These are phyloP conservation scores for Trachymyrmex cornetzi DNA, from an alignment of 1,140 invertebrate species.

Conservation along the genomic window DNA sequence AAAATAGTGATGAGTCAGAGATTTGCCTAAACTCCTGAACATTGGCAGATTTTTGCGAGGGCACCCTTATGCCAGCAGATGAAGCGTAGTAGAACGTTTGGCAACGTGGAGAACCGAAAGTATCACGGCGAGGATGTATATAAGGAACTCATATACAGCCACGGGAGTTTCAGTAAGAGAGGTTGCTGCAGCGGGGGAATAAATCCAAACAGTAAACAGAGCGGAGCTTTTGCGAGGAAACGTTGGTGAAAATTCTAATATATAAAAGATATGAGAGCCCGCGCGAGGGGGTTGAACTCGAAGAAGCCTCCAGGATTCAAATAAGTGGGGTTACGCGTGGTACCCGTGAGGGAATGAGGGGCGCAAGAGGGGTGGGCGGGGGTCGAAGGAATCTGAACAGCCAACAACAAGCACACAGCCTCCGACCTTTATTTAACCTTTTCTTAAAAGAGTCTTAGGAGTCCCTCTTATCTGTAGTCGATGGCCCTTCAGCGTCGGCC, in stretches of 20 bases:
- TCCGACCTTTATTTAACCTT: constrained; percentile 86
- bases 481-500: constrained; percentile 82
- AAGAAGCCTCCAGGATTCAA: constrained; percentile 80
- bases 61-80: constrained; percentile 34
- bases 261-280: constrained; percentile 86
- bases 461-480: constrained; percentile 83
- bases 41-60: constrained; percentile 25
- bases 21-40: not conserved
- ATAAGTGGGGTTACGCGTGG: constrained; percentile 76
- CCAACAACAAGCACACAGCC: constrained; percentile 83
- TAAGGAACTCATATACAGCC: constrained; percentile 72
- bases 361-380: constrained; percentile 39
- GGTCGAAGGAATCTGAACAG: constrained; percentile 85
- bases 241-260: constrained; percentile 83
- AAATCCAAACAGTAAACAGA: constrained; percentile 86
- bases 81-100: constrained; percentile 17
- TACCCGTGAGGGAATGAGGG: constrained; percentile 14
- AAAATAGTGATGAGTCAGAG: constrained; percentile 35
- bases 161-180: constrained; percentile 49
- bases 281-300: constrained; percentile 75
- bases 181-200: constrained; percentile 66
- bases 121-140: constrained; percentile 68
- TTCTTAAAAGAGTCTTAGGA: constrained; percentile 85
- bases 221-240: constrained; percentile 62
- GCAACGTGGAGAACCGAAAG: constrained; percentile 33